A percentile compares a stretch with the other conserved stretches of the same genome.
These are phyloP conservation scores for Chromobotia macracanthus DNA, from an alignment of 2,797 vertebrate genomes.

Conservation along the genomic window DNA sequence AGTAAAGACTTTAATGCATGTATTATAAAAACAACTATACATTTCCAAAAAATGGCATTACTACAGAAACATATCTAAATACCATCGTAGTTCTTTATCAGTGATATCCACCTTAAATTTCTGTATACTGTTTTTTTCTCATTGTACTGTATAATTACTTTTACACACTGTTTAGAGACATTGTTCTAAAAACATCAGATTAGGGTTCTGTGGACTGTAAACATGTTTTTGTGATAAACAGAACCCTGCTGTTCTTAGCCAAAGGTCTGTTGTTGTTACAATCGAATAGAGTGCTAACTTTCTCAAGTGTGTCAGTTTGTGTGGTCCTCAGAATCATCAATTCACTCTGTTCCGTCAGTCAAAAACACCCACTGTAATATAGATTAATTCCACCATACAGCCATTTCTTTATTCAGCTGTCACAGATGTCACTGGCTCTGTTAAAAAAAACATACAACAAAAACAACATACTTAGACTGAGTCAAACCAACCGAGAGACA, in stretches of 20 bases:
- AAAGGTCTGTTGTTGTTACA: not conserved
- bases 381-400: conserved; percentile 42
- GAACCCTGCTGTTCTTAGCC: too few relatives aligned
- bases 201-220: too few relatives aligned
- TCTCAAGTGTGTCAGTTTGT: not conserved
- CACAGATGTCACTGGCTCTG: conserved; percentile 47
- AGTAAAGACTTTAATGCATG: not conserved
- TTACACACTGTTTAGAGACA: too few relatives aligned
- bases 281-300: not conserved
- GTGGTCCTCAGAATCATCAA: conserved; percentile 46
- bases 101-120: too few relatives aligned
- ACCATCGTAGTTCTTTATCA: too few relatives aligned
- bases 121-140: too few relatives aligned
- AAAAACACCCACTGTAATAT: conserved; percentile 38
- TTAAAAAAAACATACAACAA: conserved; percentile 38
- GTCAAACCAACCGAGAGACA: conserved; percentile 27
- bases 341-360: conserved; percentile 32
- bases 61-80: too few relatives aligned
- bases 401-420: conserved; percentile 51
- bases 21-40: too few relatives aligned
- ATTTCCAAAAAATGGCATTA: too few relatives aligned
- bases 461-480: conserved; percentile 25
- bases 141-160: too few relatives aligned
- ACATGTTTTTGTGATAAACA: too few relatives aligned
- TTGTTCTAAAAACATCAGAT: too few relatives aligned